Percentiles rank a stretch among this genome's conserved stretches.
phyloP scores from a whole-genome alignment of 2,797 vertebrate genomes.

The Malacoraja senta region DNA sequence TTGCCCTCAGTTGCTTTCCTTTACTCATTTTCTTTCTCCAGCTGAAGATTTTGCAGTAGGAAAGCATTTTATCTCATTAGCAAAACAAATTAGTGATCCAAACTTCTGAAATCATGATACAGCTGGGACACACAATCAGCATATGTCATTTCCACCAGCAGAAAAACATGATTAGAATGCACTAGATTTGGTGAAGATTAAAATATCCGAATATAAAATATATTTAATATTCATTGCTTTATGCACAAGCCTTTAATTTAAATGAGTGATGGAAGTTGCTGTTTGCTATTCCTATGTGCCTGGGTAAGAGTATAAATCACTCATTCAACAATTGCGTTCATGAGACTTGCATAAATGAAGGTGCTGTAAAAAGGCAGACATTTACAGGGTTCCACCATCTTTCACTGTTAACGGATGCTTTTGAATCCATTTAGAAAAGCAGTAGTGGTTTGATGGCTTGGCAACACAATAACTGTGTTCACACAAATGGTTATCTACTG shows the following conservation, averaged over 20 bases:
- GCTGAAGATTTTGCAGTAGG: no score
- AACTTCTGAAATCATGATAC: background rate
- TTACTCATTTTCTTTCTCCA: background rate
- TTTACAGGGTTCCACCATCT: background rate
- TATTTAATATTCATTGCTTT: background rate
- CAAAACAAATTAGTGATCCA: background rate
- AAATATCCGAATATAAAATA: background rate
- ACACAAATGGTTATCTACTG: background rate
- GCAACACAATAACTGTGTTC: background rate
- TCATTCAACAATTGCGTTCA: background rate
- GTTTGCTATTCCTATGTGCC: background rate
- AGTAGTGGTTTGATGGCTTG: background rate
- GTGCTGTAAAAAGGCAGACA: background rate
- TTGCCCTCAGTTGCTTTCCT: background rate
- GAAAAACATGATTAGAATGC: background rate
- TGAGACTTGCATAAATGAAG: background rate
- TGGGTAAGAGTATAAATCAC: background rate
- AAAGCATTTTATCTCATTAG: background rate
- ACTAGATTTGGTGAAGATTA: background rate
- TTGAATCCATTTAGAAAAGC: background rate
- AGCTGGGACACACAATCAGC: background rate
- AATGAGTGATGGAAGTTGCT: background rate
- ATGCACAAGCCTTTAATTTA: background rate
- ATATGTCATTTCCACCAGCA: background rate
- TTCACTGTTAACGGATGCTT: background rate